Evolutionary conservation across 2,888 invertebrate species (phyloP), one percentile per base, ranked within the genome.

Genomic region (Germaria angustata): DNA sequence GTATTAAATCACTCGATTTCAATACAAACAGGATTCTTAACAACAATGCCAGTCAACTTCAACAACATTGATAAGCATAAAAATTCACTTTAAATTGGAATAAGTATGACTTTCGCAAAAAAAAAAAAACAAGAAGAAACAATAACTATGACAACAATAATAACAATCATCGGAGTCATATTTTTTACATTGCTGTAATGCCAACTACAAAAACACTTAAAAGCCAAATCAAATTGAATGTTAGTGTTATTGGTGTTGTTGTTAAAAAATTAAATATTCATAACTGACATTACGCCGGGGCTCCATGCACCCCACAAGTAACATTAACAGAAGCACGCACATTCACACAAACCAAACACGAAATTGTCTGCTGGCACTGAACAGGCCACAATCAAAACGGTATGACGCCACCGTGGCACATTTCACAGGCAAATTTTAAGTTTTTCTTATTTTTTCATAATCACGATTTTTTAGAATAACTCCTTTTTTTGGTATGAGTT

Each of bases 191-290:
- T 71, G 39, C 63, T 81, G 81, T 66, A 66, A 77, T 53, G 66
- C 72, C 77, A 81, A 81, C 72, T 77, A 81, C 61, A 77, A 61
- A 63, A 20, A 46, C 53, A 72, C 36, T 77, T 61, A 68, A 66
- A 82, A 79, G 82, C 71, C 82, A 80, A 79, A 79, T 55, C 75
- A 71, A 79, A 82, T 82, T 76, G 57, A 82, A 75, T 81, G 46
- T 73, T 81, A 71, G 53, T 61, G 51, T 78, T 44, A 55, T 66
- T 75, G 49, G 28, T 78, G 36, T 72, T 63, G 44, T 59, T 78
- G 57, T 71, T 57, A 20, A 66, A 76, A 72, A 85, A 87, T 89
- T 88, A 89, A 88, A 85, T 89, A 89, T 89, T 89, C 89, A 89
- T 88, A 89, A 88, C 87, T 84, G 85, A 36, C 78, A 78, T 75